Base-by-base conservation (phyloP, 1,140 invertebrate species). In the Adelges cooleyi region DNA sequence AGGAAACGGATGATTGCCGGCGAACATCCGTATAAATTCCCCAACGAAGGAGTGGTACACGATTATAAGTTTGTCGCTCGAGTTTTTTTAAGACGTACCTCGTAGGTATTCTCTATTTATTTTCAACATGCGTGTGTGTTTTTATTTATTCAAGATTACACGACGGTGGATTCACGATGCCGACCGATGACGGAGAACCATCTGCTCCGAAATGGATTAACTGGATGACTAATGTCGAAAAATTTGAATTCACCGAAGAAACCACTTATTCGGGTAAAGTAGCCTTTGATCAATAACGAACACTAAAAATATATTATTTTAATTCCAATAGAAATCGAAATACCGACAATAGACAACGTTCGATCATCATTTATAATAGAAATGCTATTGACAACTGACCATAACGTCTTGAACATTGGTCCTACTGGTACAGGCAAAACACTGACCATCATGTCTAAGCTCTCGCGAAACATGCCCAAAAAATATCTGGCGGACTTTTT, bases 341-440 rank as follows among this genome's bases (percentile, higher is more conserved):
- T 59, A 2, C 54, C 23, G 5, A 59, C 54, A 13, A 22, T 59
- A 20, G 54, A 59, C 2, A 13, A 52, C 18, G 22, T 36, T 38
- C 23, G 38, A 40, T 68, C 15, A 66, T 23, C 33, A 13, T 18
- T 66, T 75, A 15, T 11, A 11, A 20, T 8, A n/a, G 44, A 27
- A 46, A 29, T 20, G 25, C 23, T 33, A 6, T 33, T 33, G 11
- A 33, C 29, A 11, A 33, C 5, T 33, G 29, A 11, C 2, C 22
- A 29, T 46, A 10, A 17, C 20, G 1, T 33, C 15, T 29, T 46
- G 23, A 46, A 33, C 20, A 13, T 95, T 10, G 93, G 94, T 0
- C 92, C 93, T 2, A 93, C 93, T 2, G 93, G 93, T n/a, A 95
- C 92, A 0, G 94, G 93, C 59, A 98, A 97, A 77, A 92, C 90